phyloP scores from a whole-genome alignment of 2,113 vertebrate genomes.

The Scatophagus argus region DNA sequence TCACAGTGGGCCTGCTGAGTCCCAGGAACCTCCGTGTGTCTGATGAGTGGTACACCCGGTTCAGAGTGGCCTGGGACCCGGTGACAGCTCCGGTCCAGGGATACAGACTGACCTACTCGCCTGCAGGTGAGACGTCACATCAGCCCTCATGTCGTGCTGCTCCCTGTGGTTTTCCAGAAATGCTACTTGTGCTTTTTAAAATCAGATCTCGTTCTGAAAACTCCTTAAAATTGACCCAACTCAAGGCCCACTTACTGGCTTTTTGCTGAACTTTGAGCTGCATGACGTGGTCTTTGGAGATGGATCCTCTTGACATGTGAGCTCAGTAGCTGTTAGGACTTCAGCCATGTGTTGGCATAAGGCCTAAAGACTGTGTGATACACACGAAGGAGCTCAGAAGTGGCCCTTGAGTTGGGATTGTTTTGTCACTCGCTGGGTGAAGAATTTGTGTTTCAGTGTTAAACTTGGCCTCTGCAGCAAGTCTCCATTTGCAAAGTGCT shows the following conservation, averaged over 20 bases:
- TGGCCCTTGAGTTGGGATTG: background rate
- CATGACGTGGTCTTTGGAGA: too few relatives aligned
- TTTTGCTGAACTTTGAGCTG: too few relatives aligned
- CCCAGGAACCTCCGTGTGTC: constrained; percentile 94
- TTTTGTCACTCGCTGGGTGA: background rate
- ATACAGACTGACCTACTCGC: constrained; percentile 93
- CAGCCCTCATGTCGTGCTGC: too few relatives aligned
- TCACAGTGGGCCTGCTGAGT: constrained; percentile 89
- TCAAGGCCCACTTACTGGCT: too few relatives aligned
- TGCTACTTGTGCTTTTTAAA: too few relatives aligned
- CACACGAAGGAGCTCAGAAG: too few relatives aligned
- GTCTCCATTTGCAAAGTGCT: background rate
- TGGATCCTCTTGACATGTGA: too few relatives aligned
- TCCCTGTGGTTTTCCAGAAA: too few relatives aligned
- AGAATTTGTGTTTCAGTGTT: background rate
- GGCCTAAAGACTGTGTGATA: background rate
- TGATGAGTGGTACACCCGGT: constrained; percentile 99
- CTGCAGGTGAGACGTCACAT: constrained; percentile 84
- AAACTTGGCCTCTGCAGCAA: background rate
- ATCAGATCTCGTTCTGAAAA: too few relatives aligned
- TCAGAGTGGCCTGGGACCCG: constrained; percentile 96
- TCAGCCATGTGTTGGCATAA: too few relatives aligned
- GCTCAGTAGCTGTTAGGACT: too few relatives aligned
- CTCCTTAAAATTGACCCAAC: too few relatives aligned
- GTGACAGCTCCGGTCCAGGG: constrained; percentile 92